Percentiles rank a stretch among this genome's conserved stretches.
Conservation (phyloP, 2,888 invertebrate genomes). For the Dioctria rufipes region DNA sequence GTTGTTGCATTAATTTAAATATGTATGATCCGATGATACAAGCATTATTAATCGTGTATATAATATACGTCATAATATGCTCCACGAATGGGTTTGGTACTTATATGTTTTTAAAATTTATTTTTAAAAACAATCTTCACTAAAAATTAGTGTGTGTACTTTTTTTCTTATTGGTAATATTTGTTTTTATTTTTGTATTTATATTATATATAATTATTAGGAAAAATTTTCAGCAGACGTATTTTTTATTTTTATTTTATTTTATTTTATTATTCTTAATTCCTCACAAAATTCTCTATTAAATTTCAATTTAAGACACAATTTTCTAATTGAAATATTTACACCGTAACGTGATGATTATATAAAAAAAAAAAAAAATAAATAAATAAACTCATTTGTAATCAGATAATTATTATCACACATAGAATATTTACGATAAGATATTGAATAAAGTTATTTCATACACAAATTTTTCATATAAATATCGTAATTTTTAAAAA, state of each 20-base stretch:
- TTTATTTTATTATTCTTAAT: background rate
- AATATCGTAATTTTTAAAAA: background rate
- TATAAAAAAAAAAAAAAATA: background rate
- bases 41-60: too few species aligned
- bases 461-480: background rate
- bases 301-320: background rate
- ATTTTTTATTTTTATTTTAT: constrained; percentile 27
- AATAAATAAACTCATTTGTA: too few species aligned
- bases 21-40: too few species aligned
- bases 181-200: too few species aligned
- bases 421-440: background rate
- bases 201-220: background rate
- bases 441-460: background rate
- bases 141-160: too few species aligned
- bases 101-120: too few species aligned
- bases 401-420: background rate
- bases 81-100: too few species aligned
- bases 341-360: background rate
- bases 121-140: too few species aligned
- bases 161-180: constrained; percentile 14
- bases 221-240: constrained; percentile 38
- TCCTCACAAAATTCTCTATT: too few species aligned
- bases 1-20: too few species aligned
- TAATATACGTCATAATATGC: too few species aligned
- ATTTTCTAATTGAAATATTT: background rate